A percentile compares a stretch with the other conserved stretches of the same genome.
Conservation (phyloP, 2,888 invertebrate species). For the Himalopsyche kuldschensis region DNA sequence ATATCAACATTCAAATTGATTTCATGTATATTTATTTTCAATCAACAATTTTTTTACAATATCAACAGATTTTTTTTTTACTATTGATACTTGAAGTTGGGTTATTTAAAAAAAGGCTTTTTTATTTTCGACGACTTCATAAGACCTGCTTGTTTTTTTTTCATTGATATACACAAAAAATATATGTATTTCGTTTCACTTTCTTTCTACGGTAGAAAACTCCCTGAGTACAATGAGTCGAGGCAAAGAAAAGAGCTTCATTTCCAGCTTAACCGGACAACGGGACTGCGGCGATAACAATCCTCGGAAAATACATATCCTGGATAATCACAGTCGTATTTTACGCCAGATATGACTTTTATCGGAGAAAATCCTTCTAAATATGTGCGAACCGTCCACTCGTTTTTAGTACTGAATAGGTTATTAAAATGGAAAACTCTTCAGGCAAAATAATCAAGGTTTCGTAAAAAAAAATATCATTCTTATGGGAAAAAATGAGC, state of each 20-base stretch:
- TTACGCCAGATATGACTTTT: background rate
- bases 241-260: background rate
- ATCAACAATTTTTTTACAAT: too few relatives aligned
- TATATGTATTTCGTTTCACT: background rate
- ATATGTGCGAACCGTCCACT: background rate
- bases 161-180: background rate
- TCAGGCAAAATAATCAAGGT: background rate
- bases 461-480: background rate
- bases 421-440: background rate
- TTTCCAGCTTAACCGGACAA: background rate
- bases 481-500: too few relatives aligned
- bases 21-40: too few relatives aligned
- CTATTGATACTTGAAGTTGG: too few relatives aligned
- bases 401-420: background rate
- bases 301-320: background rate
- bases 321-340: background rate
- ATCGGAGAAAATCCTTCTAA: background rate
- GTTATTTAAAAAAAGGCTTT: too few relatives aligned
- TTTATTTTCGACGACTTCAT: background rate
- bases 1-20: too few relatives aligned
- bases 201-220: background rate
- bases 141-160: background rate
- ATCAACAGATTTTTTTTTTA: too few relatives aligned
- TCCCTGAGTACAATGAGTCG: background rate
- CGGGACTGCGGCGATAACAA: background rate